Evolutionary conservation across 2,888 invertebrate genomes (phyloP), one percentile per base, ranked within the genome.

Genomic region (Heliconius ethilla): DNA sequence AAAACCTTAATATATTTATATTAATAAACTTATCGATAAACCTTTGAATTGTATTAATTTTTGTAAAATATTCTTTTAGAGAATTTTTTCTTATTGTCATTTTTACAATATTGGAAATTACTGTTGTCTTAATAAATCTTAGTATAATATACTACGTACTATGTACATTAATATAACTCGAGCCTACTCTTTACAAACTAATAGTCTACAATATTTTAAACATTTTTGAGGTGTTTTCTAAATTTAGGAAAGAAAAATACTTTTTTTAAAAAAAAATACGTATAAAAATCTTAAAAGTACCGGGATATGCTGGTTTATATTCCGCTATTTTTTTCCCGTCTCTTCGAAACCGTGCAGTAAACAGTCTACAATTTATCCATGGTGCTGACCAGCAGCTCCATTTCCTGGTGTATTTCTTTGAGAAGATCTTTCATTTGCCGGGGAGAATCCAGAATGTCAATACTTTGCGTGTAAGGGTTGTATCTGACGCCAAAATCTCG

Each of bases 381-480:
- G 11, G 97, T 96, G 85, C 97, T 97, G 84, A 96, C 95, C 25
- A 98, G 93, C 75, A 97, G 95, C 82, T 97, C 96, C 89, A 98
- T 96, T 90, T 98, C 98, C 82, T 96, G 95, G 84, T 96, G 96
- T 18, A 98, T 96, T 83, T 97, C 97, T 51, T 96, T 94, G 77
- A 99, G 97, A 18, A 99, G 95, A 82, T 97, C 96, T 82, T 97
- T 96, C 83, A 99, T 96, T 91, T 99, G 98, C 10, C 96, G 96
- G 85, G 98, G 97, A 2, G 98, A 98, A 91, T 99, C 98, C 81
- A 99, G 95, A 70, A 99, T 97, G 89, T 98, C 99, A 79, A 99
- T 97, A 84, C 97, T 97, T 90, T 98, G 98, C 0, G 99, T 99
- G 93, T 99, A 99, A 0, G 99, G 96, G 89, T 99, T 99, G 94